Evolutionary conservation across 2,113 vertebrate genomes (phyloP).

Genomic region (Datnioides undecimradiatus): DNA sequence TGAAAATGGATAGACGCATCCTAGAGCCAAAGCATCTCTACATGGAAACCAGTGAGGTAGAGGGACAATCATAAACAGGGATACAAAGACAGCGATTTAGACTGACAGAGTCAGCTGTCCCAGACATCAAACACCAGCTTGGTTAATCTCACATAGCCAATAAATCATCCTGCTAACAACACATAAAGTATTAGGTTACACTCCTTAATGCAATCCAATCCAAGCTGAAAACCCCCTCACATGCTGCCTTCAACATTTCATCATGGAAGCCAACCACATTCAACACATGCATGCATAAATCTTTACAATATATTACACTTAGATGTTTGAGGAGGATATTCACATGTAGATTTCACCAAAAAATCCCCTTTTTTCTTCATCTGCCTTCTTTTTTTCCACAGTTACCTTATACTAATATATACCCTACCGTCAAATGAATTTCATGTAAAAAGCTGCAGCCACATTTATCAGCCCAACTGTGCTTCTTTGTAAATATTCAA

Average conservation of each 20-base stretch:
- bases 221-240: neutral
- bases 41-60: neutral
- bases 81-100: constrained; percentile 26
- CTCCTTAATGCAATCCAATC: neutral
- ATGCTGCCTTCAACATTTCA: constrained; percentile 22
- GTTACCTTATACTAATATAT: constrained; percentile 13
- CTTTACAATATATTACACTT: constrained; percentile 7
- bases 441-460: neutral
- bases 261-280: constrained; percentile 14
- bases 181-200: constrained; percentile 58
- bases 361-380: neutral
- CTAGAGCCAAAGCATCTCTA: neutral
- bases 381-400: neutral
- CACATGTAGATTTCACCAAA: neutral
- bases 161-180: constrained; percentile 69
- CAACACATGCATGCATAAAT: constrained; percentile 8
- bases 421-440: neutral
- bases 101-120: constrained; percentile 63
- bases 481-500: constrained; percentile 19
- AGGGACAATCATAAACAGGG: constrained; percentile 19
- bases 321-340: neutral
- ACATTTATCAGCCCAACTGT: neutral
- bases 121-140: constrained; percentile 48
- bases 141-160: constrained; percentile 32
- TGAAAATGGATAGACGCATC: no score